phyloP scores from a whole-genome alignment of 2,888 invertebrate genomes.

The Amiota minor region DNA sequence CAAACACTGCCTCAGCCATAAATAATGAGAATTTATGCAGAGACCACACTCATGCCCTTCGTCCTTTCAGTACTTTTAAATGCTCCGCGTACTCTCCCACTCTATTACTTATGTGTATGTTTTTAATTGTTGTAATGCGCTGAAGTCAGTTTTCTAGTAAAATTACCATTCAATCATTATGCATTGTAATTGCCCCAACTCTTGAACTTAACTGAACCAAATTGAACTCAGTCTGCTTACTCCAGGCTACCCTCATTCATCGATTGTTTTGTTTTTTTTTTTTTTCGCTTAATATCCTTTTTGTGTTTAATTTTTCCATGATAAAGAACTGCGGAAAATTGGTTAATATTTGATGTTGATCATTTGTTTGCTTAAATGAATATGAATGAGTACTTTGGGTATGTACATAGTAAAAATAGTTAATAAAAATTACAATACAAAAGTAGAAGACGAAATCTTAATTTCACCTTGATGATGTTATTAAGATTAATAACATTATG shows the following conservation, averaged over 20 bases:
- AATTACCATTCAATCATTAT: constrained; percentile 70
- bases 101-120: constrained; percentile 32
- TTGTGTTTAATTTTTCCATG: neutral
- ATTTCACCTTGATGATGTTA: too few relatives aligned
- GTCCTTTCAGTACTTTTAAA: neutral
- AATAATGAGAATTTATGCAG: constrained; percentile 71
- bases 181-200: constrained; percentile 59
- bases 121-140: constrained; percentile 37
- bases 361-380: too few relatives aligned
- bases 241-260: neutral
- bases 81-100: constrained; percentile 3
- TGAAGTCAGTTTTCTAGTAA: constrained; percentile 51
- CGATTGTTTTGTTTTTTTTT: too few relatives aligned
- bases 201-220: constrained; percentile 32
- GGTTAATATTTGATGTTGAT: too few relatives aligned
- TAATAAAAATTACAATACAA: neutral
- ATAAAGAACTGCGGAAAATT: too few relatives aligned
- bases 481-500: too few relatives aligned
- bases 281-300: too few relatives aligned
- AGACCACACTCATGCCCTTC: neutral
- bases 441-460: too few relatives aligned
- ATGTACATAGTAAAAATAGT: neutral
- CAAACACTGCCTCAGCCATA: constrained; percentile 71
- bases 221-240: neutral
- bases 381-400: neutral